Evolutionary conservation across 1,140 invertebrate genomes (phyloP).

Genomic region (Sinonovacula constricta): DNA sequence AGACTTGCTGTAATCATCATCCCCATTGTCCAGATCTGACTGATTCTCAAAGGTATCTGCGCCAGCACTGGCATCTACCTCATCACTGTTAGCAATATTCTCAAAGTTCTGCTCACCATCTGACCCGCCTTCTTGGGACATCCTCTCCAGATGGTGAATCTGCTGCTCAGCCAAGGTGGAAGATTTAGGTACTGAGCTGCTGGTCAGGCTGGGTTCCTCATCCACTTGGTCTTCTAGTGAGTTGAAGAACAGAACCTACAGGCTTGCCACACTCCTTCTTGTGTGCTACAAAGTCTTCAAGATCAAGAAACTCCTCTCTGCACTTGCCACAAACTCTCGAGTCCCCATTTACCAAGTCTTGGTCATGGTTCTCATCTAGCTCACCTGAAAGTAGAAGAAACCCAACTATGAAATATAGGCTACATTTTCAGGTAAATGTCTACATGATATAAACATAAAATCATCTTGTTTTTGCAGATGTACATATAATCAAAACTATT

Average conservation of each 20-base stretch:
- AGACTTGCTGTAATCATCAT: conserved; percentile 52
- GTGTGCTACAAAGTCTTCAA: conserved; percentile 61
- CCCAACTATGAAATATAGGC: too few relatives aligned
- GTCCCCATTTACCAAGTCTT: conserved; percentile 42
- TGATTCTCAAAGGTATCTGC: conserved; percentile 40
- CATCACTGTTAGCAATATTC: conserved; percentile 25
- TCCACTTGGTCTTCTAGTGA: conserved; percentile 49
- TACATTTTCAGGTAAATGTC: too few relatives aligned
- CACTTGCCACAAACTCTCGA: conserved; percentile 68
- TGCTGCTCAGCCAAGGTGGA: conserved; percentile 29
- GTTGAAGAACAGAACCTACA: conserved; percentile 56
- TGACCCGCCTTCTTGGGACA: conserved; percentile 29
- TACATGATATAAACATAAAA: too few relatives aligned
- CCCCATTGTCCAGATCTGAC: conserved; percentile 52
- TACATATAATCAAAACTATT: too few relatives aligned
- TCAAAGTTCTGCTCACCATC: conserved; percentile 45
- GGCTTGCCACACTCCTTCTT: conserved; percentile 61
- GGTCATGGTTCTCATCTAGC: neutral
- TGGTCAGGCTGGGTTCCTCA: conserved; percentile 37
- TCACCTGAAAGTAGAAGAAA: conserved; percentile 8
- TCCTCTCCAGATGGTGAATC: conserved; percentile 34
- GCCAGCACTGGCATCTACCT: conserved; percentile 62
- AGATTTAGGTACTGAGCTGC: conserved; percentile 21
- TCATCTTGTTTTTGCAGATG: too few relatives aligned
- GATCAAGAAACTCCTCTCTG: conserved; percentile 62